Conservation (phyloP, 2,888 invertebrate genomes). For the Drosophila mayaguana region DNA sequence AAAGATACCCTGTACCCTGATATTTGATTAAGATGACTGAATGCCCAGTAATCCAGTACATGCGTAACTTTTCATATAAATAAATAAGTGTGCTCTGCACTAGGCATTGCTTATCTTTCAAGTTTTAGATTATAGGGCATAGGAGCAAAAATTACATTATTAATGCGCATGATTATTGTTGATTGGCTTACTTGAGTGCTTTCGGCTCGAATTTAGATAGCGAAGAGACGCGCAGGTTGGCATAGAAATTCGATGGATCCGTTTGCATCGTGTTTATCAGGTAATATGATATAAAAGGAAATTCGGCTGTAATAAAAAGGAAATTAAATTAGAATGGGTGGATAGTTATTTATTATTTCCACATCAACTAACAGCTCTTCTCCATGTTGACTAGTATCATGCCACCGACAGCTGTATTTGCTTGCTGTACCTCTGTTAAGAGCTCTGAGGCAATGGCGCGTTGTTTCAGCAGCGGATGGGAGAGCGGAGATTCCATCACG, state of each 20-base stretch:
- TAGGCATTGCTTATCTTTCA: neutral
- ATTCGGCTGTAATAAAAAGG: constrained; percentile 89
- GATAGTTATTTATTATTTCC: neutral
- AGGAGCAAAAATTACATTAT: neutral
- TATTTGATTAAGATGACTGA: too few species aligned
- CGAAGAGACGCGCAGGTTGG: constrained; percentile 93
- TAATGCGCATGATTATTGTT: neutral
- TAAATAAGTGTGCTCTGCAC: neutral
- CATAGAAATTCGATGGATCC: constrained; percentile 94
- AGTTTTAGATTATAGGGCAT: constrained; percentile 1
- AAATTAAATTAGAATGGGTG: neutral
- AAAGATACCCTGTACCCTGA: neutral
- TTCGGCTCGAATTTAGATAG: constrained; percentile 94
- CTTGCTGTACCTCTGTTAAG: constrained; percentile 89
- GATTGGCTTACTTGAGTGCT: constrained; percentile 85
- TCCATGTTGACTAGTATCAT: constrained; percentile 97
- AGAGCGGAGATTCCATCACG: constrained; percentile 92
- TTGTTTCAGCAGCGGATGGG: constrained; percentile 92
- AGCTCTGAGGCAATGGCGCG: constrained; percentile 91
- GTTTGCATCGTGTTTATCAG: constrained; percentile 94
- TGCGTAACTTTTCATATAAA: neutral
- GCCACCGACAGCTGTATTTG: constrained; percentile 91
- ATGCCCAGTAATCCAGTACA: too few species aligned
- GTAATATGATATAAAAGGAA: constrained; percentile 96
- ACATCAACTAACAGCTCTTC: constrained; percentile 88